These are phyloP conservation scores for Lucifuga dentata DNA, from an alignment of 2,113 vertebrate species.

Conservation along the genomic window DNA sequence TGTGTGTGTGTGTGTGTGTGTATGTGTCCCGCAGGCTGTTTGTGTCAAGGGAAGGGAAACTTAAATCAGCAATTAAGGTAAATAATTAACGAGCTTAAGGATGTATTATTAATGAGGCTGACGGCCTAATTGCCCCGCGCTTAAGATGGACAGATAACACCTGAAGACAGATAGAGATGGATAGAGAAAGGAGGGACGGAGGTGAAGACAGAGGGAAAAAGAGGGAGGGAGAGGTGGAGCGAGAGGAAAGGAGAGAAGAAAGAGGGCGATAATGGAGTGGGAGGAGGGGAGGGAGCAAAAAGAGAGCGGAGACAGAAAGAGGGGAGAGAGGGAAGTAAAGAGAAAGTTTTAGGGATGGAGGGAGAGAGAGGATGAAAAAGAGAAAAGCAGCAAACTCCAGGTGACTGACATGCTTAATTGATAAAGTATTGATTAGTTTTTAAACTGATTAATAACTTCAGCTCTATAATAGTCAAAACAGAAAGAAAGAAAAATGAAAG, in stretches of 20 bases:
- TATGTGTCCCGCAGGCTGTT: conserved; percentile 54
- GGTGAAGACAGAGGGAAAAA: background rate
- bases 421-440: too few relatives aligned
- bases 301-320: background rate
- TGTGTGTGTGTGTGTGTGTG: conserved; percentile 25
- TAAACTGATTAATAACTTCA: too few relatives aligned
- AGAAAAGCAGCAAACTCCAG: too few relatives aligned
- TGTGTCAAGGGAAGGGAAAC: conserved; percentile 88
- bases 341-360: background rate
- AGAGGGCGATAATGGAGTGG: conserved; percentile 1
- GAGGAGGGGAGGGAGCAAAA: too few relatives aligned
- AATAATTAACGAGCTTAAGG: conserved; percentile 90
- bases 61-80: conserved; percentile 94
- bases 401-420: too few relatives aligned
- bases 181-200: background rate
- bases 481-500: background rate
- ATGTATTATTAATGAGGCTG: conserved; percentile 95
- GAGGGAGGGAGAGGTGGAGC: background rate
- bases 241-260: background rate
- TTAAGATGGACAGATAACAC: conserved; percentile 72
- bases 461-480: too few relatives aligned
- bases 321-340: too few relatives aligned
- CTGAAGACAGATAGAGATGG: conserved; percentile 71
- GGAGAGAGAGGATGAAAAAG: background rate
- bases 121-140: conserved; percentile 85